Conservation (phyloP, 2,797 vertebrate genomes). For the Anguilla anguilla region DNA sequence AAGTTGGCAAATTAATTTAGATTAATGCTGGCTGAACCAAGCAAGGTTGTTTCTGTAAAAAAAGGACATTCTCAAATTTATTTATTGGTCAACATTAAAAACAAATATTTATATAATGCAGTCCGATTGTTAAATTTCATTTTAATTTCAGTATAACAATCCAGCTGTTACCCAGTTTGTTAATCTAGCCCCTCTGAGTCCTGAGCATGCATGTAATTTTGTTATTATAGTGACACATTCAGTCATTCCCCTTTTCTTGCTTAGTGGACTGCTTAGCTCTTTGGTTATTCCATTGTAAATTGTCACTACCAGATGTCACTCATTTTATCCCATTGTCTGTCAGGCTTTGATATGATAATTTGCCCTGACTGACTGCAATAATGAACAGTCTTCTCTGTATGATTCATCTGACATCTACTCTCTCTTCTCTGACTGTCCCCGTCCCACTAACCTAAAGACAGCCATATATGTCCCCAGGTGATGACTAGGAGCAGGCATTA, state of each 20-base stretch:
- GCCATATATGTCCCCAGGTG: background rate
- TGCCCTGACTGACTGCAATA: slow-evolving; percentile 48
- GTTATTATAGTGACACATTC: background rate
- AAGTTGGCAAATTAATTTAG: too few relatives aligned
- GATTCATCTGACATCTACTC: slow-evolving; percentile 48
- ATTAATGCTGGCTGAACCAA: too few relatives aligned
- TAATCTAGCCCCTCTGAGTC: background rate
- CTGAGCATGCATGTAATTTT: background rate
- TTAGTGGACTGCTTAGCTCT: slow-evolving; percentile 29
- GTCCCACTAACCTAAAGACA: slow-evolving; percentile 44
- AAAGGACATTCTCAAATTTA: too few relatives aligned
- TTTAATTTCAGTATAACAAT: background rate
- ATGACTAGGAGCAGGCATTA: background rate
- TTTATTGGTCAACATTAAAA: background rate
- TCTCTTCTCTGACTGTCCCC: slow-evolving; percentile 11
- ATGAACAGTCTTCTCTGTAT: slow-evolving; percentile 53
- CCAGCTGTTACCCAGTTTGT: background rate
- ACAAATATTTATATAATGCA: background rate
- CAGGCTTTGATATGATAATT: slow-evolving; percentile 60
- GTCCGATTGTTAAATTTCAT: background rate
- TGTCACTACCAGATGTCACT: slow-evolving; percentile 51
- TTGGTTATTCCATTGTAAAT: slow-evolving; percentile 34
- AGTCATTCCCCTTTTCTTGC: background rate
- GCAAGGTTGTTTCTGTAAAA: too few relatives aligned
- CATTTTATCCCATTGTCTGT: slow-evolving; percentile 47